These are phyloP conservation scores for Zoanthus sansibaricus DNA, from an alignment of 92 coral and sea anemone genomes.

Conservation along the genomic window DNA sequence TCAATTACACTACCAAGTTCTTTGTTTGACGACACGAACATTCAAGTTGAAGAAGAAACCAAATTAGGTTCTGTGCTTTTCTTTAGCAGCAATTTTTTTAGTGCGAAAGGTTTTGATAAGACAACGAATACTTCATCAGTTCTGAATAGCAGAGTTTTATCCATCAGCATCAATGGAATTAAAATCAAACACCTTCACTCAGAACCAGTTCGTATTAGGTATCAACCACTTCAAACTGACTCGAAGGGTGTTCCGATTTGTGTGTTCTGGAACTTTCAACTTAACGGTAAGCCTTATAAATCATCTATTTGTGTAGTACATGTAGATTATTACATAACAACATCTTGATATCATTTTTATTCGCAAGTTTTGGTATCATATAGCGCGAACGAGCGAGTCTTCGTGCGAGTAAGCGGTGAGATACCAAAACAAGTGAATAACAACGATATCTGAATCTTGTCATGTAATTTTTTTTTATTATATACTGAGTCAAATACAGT, in stretches of 20 bases:
- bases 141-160: conserved; percentile 37
- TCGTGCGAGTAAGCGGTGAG: no score
- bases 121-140: background rate
- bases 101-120: conserved; percentile 5
- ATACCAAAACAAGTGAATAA: no score
- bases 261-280: conserved; percentile 53
- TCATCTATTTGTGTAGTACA: no score
- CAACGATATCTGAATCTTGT: no score
- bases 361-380: no score
- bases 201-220: conserved; percentile 7
- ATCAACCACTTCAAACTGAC: conserved; percentile 1
- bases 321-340: no score
- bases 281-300: conserved; percentile 15
- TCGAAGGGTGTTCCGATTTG: conserved; percentile 8
- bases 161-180: conserved; percentile 24
- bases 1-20: conserved; percentile 7
- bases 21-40: background rate
- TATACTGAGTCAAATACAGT: no score
- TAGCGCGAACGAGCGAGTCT: no score
- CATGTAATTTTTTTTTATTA: no score
- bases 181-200: conserved; percentile 5
- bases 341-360: no score
- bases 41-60: background rate
- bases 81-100: conserved; percentile 10
- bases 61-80: conserved; percentile 28